Evolutionary conservation across 2,113 vertebrate genomes (phyloP).

Genomic region (Tupaia tana): DNA sequence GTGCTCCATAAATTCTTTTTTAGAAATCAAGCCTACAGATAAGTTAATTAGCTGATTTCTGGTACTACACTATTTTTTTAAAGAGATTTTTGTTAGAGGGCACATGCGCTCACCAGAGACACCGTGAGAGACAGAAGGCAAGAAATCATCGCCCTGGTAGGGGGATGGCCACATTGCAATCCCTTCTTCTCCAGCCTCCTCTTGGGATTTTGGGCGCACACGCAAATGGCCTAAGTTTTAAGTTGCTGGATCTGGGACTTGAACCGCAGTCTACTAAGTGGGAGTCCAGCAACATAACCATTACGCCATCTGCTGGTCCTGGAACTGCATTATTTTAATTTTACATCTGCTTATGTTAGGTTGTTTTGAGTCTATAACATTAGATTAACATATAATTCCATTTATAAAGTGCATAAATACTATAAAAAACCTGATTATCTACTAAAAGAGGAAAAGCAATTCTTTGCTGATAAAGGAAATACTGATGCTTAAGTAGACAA

Average conservation of each 20-base stretch:
- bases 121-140: too few species aligned
- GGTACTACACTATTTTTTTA: not conserved
- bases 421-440: slow-evolving; percentile 12
- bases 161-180: too few species aligned
- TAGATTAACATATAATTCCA: slow-evolving; percentile 39
- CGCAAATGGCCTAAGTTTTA: too few species aligned
- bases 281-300: too few species aligned
- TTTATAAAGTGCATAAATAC: slow-evolving; percentile 13
- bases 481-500: not conserved
- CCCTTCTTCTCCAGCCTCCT: too few species aligned
- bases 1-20: slow-evolving; percentile 29
- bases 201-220: too few species aligned
- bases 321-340: too few species aligned
- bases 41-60: slow-evolving; percentile 15
- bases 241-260: too few species aligned
- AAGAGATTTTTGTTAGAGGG: not conserved
- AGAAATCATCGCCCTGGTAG: too few species aligned
- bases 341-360: not conserved
- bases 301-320: too few species aligned
- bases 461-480: slow-evolving; percentile 6
- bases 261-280: too few species aligned
- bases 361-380: slow-evolving; percentile 28
- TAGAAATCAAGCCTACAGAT: slow-evolving; percentile 17
- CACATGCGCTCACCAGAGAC: too few species aligned
- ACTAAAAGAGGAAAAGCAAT: slow-evolving; percentile 39